phyloP scores from a whole-genome alignment of 2,797 vertebrate genomes.

The Capromys pilorides region DNA sequence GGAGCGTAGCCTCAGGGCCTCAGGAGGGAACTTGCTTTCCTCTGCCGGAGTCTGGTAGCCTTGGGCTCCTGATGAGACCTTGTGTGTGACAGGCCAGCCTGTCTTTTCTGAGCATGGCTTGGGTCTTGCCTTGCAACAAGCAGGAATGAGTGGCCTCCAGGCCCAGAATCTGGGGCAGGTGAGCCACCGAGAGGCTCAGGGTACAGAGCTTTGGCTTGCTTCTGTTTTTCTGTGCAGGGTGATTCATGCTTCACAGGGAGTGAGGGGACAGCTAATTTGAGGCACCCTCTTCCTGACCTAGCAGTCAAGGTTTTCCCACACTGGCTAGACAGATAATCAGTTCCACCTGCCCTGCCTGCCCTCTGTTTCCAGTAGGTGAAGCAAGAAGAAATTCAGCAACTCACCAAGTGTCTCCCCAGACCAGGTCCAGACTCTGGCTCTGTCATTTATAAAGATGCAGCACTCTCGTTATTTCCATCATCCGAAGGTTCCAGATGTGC shows the following conservation, averaged over 20 bases:
- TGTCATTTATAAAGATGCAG: accelerated
- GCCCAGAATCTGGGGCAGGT: not conserved
- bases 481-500: too few relatives aligned
- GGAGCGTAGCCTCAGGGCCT: not conserved
- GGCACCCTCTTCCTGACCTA: not conserved
- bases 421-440: accelerated
- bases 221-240: too few relatives aligned
- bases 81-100: not conserved
- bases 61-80: too few relatives aligned
- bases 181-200: not conserved
- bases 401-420: not conserved
- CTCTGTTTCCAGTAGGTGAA: not conserved
- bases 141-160: too few relatives aligned
- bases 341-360: not conserved
- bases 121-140: not conserved
- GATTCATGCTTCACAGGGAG: not conserved
- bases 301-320: not conserved
- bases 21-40: accelerated
- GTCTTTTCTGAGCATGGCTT: not conserved
- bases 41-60: accelerated
- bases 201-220: accelerated
- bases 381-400: not conserved
- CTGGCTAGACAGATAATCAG: not conserved
- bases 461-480: too few relatives aligned
- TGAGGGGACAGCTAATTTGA: not conserved